Percentiles rank a stretch among this genome's conserved stretches.
These are phyloP conservation scores for Bradypus variegatus DNA, from an alignment of 2,797 vertebrate genomes.

Conservation along the genomic window DNA sequence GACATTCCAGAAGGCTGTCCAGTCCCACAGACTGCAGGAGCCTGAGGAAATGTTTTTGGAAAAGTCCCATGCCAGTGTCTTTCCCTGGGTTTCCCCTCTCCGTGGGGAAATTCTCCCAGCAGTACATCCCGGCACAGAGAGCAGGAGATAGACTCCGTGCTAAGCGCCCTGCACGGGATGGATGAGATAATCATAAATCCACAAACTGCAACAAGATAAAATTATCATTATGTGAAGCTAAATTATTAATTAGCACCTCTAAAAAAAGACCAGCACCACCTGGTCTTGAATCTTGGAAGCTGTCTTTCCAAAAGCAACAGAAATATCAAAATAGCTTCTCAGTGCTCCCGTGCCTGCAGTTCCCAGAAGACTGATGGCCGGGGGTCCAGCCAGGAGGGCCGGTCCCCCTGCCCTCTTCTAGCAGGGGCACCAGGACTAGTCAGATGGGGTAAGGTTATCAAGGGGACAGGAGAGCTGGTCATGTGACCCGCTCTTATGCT, in stretches of 20 bases:
- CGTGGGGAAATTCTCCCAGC: neutral
- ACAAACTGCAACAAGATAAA: conserved; percentile 63
- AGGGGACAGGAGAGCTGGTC: neutral
- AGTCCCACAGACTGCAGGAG: neutral
- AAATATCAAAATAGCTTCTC: conserved; percentile 54
- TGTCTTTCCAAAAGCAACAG: conserved; percentile 51
- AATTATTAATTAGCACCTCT: conserved; percentile 70
- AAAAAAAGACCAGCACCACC: conserved; percentile 67
- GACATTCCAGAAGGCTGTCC: neutral
- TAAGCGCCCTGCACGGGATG: conserved; percentile 45
- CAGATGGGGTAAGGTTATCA: neutral
- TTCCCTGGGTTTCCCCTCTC: neutral
- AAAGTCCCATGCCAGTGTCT: neutral
- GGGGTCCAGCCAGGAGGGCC: neutral
- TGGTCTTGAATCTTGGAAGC: conserved; percentile 58
- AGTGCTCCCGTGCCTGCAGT: neutral
- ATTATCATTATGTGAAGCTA: conserved; percentile 65
- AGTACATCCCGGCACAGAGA: neutral
- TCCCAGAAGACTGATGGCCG: neutral
- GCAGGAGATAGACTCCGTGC: neutral
- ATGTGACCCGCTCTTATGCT: neutral
- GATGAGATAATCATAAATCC: conserved; percentile 63
- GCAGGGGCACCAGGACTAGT: neutral
- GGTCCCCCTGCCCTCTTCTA: neutral
- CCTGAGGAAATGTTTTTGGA: neutral